Percentiles rank a stretch among this genome's conserved stretches.
Evolutionary conservation across 2,888 invertebrate genomes (phyloP).

Genomic region (Drosophila emarginata): DNA sequence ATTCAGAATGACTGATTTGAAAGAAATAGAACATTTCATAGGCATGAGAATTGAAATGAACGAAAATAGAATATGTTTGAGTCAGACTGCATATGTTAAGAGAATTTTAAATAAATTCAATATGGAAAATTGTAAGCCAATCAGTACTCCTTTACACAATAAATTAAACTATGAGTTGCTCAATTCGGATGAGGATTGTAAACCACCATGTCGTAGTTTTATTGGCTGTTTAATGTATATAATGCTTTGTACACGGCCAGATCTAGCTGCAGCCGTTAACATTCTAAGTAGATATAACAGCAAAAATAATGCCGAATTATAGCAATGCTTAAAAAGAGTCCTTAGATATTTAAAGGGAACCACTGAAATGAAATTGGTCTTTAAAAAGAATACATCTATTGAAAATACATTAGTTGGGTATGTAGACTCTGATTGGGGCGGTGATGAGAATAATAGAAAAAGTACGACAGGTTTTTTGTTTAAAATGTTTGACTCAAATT

Average conservation of each 20-base stretch:
- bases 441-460: too few species aligned
- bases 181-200: constrained; percentile 45
- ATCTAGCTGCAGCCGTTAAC: constrained; percentile 26
- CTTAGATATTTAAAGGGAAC: constrained; percentile 27
- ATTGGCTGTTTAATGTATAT: constrained; percentile 39
- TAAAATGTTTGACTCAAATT: too few species aligned
- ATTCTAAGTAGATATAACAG: constrained; percentile 43
- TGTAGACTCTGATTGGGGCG: too few species aligned
- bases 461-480: too few species aligned
- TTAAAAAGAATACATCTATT: too few species aligned
- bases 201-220: constrained; percentile 31
- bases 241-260: too few species aligned
- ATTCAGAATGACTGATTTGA: constrained; percentile 13
- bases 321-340: constrained; percentile 45
- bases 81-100: constrained; percentile 18
- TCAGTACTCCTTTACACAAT: constrained; percentile 30
- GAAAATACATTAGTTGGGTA: too few species aligned
- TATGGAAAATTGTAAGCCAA: constrained; percentile 9
- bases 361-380: too few species aligned
- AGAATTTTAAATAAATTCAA: constrained; percentile 26
- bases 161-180: constrained; percentile 55
- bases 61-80: constrained; percentile 6
- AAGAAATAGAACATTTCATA: constrained; percentile 19
- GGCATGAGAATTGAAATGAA: constrained; percentile 13
- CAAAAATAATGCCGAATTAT: constrained; percentile 34